Evolutionary conservation across 2,888 invertebrate species (phyloP).

Genomic region (Oligia strigilis): DNA sequence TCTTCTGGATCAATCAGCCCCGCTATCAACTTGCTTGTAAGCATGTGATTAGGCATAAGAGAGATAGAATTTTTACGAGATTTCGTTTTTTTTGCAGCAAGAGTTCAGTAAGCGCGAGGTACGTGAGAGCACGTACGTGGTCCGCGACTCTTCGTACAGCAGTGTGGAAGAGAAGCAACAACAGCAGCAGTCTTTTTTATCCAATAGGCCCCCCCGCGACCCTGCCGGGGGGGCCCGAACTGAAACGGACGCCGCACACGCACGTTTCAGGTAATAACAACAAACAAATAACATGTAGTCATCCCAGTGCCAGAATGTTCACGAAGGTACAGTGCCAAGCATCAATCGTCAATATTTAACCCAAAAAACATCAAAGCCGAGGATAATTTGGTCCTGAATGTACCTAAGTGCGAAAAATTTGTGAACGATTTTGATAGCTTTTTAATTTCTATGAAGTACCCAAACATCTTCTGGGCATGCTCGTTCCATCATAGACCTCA

Average conservation of each 20-base stretch:
- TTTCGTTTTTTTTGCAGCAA: constrained; percentile 75
- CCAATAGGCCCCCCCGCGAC: constrained; percentile 91
- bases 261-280: constrained; percentile 86
- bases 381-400: too few relatives aligned
- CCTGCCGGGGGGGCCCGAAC: constrained; percentile 89
- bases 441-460: too few relatives aligned
- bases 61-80: not conserved
- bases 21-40: not conserved
- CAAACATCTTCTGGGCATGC: too few relatives aligned
- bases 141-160: constrained; percentile 87
- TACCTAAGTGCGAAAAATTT: too few relatives aligned
- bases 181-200: constrained; percentile 90
- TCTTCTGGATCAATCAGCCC: not conserved
- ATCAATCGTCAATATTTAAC: too few relatives aligned
- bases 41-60: not conserved
- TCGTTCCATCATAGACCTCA: too few relatives aligned
- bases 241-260: constrained; percentile 91
- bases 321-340: too few relatives aligned
- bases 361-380: too few relatives aligned
- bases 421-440: too few relatives aligned
- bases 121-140: constrained; percentile 87
- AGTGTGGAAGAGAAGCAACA: constrained; percentile 86
- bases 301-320: too few relatives aligned
- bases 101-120: constrained; percentile 85
- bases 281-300: too few relatives aligned